Base-by-base conservation (phyloP, 2,113 vertebrate species). In the Oryctolagus cuniculus region DNA sequence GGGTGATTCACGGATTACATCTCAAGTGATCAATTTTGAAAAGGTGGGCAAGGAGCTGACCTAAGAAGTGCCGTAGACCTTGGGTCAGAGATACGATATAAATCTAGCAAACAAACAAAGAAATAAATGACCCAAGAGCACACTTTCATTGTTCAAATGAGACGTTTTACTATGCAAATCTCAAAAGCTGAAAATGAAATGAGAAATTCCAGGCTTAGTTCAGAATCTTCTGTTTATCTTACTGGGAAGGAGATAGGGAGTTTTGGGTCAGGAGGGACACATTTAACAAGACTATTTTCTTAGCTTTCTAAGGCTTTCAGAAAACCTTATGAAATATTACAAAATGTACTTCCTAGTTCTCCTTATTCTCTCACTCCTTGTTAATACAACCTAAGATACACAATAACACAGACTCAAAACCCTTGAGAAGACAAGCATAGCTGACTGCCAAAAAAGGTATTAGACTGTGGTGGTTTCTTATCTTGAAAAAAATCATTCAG, bases 1-100 rank as follows among this genome's bases (percentile, higher is more conserved):
- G 80, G 83, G 97, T 98, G 98, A 97, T 97, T 98, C 95, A 94
- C 81, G 97, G 98, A 98, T 98, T 98, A 97, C 96, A 94, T 36
- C 74, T 93, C 84, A 95, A 75, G 73, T 94, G 90, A 97, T 93
- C 49, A 44, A 53, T 73, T 97, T 92, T 93, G 17, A 89, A 92
- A 34, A 44, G 73, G 11, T 69, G 85, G 82, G 29, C 63, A 58
- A 51, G 38, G 58, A 24, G 58, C 51, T 61, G 27, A 96, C 58
- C 64, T 91, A 64, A 83, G 77, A 92, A 79, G 3, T 2, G 63
- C 19, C 17, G 24, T 13, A 0, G 19, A 11, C 63, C 63, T 87
- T 51, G 27, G 91, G 87, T 34, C 67, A 96, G 73, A 66, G 24
- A 79, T 84, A 15, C 22, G 67, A 17, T 80, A 96, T 95, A 95